Evolutionary conservation across 2,797 vertebrate species (phyloP).

Genomic region (Myioborus melanocephalus): DNA sequence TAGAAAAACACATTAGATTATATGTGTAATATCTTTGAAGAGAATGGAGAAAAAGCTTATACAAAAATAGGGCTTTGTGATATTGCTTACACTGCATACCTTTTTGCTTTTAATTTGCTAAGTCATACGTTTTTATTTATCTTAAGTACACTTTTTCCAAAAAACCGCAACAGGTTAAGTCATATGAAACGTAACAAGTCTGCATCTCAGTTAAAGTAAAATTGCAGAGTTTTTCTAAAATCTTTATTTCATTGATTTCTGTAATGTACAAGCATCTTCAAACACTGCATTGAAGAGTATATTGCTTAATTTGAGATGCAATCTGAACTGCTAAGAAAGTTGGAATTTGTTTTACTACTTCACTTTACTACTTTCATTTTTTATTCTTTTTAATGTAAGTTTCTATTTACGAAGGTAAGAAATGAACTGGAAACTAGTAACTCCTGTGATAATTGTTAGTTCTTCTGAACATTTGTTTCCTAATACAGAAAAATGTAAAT

Average conservation of each 20-base stretch:
- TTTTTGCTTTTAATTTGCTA: neutral
- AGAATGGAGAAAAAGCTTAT: neutral
- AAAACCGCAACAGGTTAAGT: fast-evolving
- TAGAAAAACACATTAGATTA: neutral
- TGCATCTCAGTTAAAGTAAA: neutral
- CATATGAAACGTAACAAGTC: neutral
- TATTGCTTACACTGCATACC: neutral
- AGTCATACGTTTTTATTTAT: neutral
- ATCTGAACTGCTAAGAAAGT: neutral
- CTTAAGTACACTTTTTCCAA: neutral
- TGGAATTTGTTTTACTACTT: neutral
- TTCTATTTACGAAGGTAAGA: neutral
- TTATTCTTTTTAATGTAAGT: neutral
- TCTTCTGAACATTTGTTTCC: neutral
- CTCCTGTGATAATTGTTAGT: neutral
- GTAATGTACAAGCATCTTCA: neutral
- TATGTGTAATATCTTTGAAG: neutral
- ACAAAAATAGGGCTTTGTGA: neutral
- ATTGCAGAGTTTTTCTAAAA: neutral
- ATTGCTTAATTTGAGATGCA: neutral
- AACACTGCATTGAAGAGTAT: neutral
- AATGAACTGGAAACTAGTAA: neutral
- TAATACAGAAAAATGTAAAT: neutral
- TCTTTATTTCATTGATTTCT: neutral
- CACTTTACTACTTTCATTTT: neutral